Base-by-base conservation (phyloP, 2,797 vertebrate genomes). In the Phyllotis vaccarum region DNA sequence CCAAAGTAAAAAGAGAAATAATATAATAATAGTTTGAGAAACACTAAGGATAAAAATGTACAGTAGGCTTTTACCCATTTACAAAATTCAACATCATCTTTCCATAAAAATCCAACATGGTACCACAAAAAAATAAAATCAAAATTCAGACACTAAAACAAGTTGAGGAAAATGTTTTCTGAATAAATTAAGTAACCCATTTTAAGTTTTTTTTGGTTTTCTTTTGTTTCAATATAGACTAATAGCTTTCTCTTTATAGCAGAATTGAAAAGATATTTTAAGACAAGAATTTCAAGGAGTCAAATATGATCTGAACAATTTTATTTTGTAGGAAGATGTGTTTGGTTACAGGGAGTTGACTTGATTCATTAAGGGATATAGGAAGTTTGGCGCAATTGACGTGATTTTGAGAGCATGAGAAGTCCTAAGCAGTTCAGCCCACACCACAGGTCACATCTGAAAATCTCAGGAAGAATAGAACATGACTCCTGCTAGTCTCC, bases 241-340 rank as follows among this genome's bases (percentile, higher is more conserved):
- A 70, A 86, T 70, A 66, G 4, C 14, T 74, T 79, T 76, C 17
- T 64, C 70, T 86, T 79, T 80, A 66, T 54, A 88, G 56, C 16
- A 85, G 43, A 88, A 90, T 75, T 70, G 13, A 9, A 87, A 83
- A 22, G 14, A 56, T 54, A 11, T 56, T 88, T 90, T 62, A 88
- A 68, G 60, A 74, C 40, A 74, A 82, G 27, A 68, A 85, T n/a
- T 52, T 17, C 24, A 27, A 78, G 82, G 66, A 12, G 58, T 74
- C 52, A 31, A 83, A 66, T 82, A 89, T 76, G n/a, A 79, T 87
- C 80, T 94, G 92, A 52, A 79, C 89, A 76, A 78, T 14, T 93
- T 16, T 54, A 58, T 21, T 87, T 16, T 93, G 66, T 17, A 9
- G 3, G 46, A 24, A 78, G 34, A 75, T 56, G 6, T 31, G 3